These are phyloP conservation scores for Sinodicranocentrus sp. DNA, from an alignment of 2,888 invertebrate species.

Conservation along the genomic window DNA sequence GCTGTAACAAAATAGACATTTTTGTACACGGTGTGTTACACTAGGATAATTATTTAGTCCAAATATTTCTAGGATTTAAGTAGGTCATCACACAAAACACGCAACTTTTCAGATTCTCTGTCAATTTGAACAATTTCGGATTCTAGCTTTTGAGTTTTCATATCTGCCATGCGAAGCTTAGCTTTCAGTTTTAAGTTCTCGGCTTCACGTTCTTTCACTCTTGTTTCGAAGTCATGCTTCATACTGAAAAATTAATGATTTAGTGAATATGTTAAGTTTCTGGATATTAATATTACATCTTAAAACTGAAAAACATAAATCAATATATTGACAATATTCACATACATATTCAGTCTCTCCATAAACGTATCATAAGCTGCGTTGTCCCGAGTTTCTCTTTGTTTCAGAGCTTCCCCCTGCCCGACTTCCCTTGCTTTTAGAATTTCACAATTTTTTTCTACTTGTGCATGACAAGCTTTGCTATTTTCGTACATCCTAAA, in stretches of 20 bases:
- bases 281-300: too few species aligned
- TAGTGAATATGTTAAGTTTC: too few species aligned
- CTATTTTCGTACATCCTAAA: conserved; percentile 32
- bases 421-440: conserved; percentile 9
- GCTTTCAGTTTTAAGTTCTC: conserved; percentile 40
- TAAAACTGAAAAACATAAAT: too few species aligned
- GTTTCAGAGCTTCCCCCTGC: background rate
- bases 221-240: conserved; percentile 22
- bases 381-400: conserved; percentile 6
- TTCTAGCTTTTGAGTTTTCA: conserved; percentile 22
- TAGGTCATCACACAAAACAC: conserved; percentile 31
- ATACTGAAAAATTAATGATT: conserved; percentile 29
- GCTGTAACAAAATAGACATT: too few species aligned
- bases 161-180: conserved; percentile 27
- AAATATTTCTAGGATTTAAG: conserved; percentile 2
- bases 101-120: conserved; percentile 24
- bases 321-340: too few species aligned
- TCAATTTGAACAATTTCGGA: conserved; percentile 25
- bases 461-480: conserved; percentile 3
- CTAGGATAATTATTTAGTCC: too few species aligned
- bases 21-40: too few species aligned
- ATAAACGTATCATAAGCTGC: background rate
- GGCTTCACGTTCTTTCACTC: conserved; percentile 8
- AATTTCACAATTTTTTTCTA: conserved; percentile 25
- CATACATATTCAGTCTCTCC: background rate